These are phyloP conservation scores for Larimichthys polyactis DNA, from an alignment of 2,113 vertebrate species.

Conservation along the genomic window DNA sequence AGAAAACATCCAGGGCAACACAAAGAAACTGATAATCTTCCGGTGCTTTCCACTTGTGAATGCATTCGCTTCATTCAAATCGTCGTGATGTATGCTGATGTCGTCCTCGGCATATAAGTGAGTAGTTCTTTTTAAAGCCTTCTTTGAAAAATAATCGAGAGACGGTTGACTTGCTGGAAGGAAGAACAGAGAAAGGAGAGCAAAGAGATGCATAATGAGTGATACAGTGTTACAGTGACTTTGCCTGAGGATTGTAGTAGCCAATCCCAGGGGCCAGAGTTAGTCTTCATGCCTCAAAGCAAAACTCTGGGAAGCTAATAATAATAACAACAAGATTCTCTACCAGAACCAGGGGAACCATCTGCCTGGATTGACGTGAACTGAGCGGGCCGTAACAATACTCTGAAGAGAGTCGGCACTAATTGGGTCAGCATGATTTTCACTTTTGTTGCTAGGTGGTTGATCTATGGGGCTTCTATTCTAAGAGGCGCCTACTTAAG, in stretches of 20 bases:
- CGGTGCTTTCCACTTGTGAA: background rate
- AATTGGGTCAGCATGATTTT: constrained; percentile 77
- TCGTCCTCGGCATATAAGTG: background rate
- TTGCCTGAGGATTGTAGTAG: constrained; percentile 53
- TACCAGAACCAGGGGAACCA: constrained; percentile 55
- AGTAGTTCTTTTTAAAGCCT: background rate
- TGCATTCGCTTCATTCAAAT: background rate
- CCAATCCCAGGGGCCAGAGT: constrained; percentile 45
- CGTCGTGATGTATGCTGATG: no score
- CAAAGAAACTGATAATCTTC: background rate
- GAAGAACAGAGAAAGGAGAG: constrained; percentile 9
- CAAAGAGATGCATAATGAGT: constrained; percentile 4
- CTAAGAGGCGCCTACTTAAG: constrained; percentile 66
- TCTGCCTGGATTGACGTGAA: constrained; percentile 50
- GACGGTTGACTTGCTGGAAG: background rate
- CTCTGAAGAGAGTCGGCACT: constrained; percentile 56
- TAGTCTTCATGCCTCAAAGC: constrained; percentile 46
- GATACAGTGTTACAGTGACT: constrained; percentile 24
- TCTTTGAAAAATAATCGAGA: background rate
- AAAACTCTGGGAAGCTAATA: constrained; percentile 37
- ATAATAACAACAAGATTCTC: constrained; percentile 43
- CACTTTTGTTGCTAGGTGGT: constrained; percentile 67
- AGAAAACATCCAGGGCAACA: background rate
- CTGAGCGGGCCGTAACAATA: constrained; percentile 32
- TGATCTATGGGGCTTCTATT: constrained; percentile 71